phyloP scores from a whole-genome alignment of 2,888 invertebrate genomes.

The Malacosoma neustria region DNA sequence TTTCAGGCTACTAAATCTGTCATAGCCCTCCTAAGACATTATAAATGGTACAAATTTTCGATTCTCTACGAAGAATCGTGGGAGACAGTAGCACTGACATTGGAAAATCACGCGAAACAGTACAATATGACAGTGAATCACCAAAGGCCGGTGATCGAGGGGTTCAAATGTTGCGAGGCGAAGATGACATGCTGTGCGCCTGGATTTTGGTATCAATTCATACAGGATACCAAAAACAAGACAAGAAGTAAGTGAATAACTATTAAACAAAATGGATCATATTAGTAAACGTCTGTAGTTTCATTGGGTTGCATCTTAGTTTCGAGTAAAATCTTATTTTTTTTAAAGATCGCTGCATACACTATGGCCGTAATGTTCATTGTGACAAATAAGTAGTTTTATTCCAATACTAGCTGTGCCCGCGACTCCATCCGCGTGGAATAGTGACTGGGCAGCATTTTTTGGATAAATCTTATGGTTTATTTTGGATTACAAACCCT shows the following conservation, averaged over 20 bases:
- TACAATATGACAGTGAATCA: conserved; percentile 91
- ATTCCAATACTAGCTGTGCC: too few relatives aligned
- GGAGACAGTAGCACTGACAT: conserved; percentile 86
- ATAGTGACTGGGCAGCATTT: too few relatives aligned
- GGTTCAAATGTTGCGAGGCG: conserved; percentile 85
- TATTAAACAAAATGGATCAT: too few relatives aligned
- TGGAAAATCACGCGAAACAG: conserved; percentile 83
- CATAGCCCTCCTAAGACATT: conserved; percentile 91
- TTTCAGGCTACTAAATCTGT: conserved; percentile 94
- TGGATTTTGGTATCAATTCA: conserved; percentile 88
- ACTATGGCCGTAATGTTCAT: too few relatives aligned
- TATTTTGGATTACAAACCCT: too few relatives aligned
- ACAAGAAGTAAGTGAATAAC: conserved; percentile 81
- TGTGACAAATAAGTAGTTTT: too few relatives aligned
- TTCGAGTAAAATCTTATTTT: too few relatives aligned
- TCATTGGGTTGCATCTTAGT: too few relatives aligned
- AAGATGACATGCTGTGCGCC: conserved; percentile 84
- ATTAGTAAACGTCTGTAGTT: too few relatives aligned
- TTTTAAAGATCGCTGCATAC: too few relatives aligned
- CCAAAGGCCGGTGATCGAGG: conserved; percentile 80
- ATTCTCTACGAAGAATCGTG: conserved; percentile 89
- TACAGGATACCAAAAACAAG: conserved; percentile 89
- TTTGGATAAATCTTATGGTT: too few relatives aligned
- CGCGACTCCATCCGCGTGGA: too few relatives aligned
- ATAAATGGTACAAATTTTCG: conserved; percentile 95